A percentile compares a stretch with the other conserved stretches of the same genome.
phyloP scores from a whole-genome alignment of 1,140 invertebrate genomes.

The Atta texana region DNA sequence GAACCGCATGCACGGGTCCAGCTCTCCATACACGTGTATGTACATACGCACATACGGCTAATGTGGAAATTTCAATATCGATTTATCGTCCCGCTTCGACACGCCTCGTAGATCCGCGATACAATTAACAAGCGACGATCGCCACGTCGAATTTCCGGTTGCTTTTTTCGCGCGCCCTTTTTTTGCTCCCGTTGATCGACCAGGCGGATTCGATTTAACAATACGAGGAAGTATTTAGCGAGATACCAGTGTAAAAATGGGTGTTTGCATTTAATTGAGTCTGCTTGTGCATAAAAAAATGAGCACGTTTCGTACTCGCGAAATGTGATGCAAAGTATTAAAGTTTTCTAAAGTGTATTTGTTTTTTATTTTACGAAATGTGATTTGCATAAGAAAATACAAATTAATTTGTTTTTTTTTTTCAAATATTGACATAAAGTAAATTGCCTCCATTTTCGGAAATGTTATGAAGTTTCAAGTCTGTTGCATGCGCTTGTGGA shows the following conservation, averaged over 20 bases:
- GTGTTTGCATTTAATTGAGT: slow-evolving; percentile 18
- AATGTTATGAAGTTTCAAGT: background rate
- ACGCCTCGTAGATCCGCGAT: slow-evolving; percentile 27
- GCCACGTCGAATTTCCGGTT: slow-evolving; percentile 47
- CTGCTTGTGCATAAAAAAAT: background rate
- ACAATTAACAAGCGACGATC: slow-evolving; percentile 52
- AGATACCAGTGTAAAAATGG: slow-evolving; percentile 32
- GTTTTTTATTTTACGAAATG: background rate
- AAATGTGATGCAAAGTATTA: background rate
- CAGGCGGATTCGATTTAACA: slow-evolving; percentile 48
- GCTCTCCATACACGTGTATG: background rate
- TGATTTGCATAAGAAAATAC: background rate
- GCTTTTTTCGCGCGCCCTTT: slow-evolving; percentile 18
- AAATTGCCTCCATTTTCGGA: background rate
- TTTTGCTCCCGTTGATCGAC: slow-evolving; percentile 33
- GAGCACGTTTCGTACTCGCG: background rate
- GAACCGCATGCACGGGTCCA: background rate
- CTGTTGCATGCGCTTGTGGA: background rate
- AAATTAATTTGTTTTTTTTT: background rate
- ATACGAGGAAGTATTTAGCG: slow-evolving; percentile 46
- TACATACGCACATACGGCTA: background rate
- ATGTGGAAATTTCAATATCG: slow-evolving; percentile 55
- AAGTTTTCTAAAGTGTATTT: background rate
- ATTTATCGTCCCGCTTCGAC: slow-evolving; percentile 34
- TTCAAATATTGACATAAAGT: background rate